Evolutionary conservation across 92 coral and sea anemone species (phyloP), one percentile per base, ranked within the genome.

Genomic region (Hydrozoanthus gracilis): DNA sequence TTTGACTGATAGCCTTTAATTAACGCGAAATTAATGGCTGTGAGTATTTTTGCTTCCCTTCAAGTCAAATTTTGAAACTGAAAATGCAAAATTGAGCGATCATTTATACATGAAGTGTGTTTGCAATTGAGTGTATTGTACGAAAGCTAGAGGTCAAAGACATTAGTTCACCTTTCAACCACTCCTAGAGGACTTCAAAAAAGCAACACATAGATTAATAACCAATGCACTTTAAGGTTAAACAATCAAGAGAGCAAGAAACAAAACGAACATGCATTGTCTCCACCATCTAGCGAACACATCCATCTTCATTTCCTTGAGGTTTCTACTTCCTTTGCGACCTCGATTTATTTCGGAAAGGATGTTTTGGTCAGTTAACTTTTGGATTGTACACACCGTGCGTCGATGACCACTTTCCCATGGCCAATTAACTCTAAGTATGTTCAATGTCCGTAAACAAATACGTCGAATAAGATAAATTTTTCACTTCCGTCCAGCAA

Each of bases 381-480:
- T 80, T 65, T 62, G 39, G 39, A 27, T 27, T 27, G 39, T 27
- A 27, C 39, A 2, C 39, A 27, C 39, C 39, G 39, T 0, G 39
- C 39, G 39, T 27, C 39, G 39, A 2, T 27, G 39, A 27, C 39
- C 39, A 27, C 39, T 68, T 80, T 80, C 85, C 85, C 85, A 80
- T 51, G 61, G 60, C 64, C 72, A 80, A 80, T 80, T 80, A 80
- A 51, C 46, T 6, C 49, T 64, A 35, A 79, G 85, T 80, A 45
- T 48, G 82, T 77, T 45, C 69, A 80, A 51, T 66, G 85, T 80
- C 85, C 73, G 74, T 80, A 80, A 65, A 65, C 74, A 80, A 80
- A 49, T 58, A 47, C n/a, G n/a, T 17, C 17, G 74, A 80, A 80
- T 12, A 13, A 65, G 85, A 65, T 64, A 80, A 65, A 60, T 46